phyloP scores from a whole-genome alignment of 2,113 vertebrate species.

The Passerina amoena region DNA sequence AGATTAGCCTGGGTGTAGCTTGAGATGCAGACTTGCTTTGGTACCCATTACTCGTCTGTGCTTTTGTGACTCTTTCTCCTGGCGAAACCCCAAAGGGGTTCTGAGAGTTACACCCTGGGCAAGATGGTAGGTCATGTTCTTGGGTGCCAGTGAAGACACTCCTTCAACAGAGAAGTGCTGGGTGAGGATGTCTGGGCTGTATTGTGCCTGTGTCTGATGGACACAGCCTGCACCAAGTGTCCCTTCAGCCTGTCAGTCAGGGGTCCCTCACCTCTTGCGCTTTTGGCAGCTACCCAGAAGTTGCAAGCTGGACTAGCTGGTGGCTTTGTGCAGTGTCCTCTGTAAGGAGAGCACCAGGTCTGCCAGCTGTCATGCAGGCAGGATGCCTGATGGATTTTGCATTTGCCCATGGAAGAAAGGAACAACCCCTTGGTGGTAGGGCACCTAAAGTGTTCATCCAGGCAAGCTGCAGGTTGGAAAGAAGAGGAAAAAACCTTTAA shows the following conservation, averaged over 20 bases:
- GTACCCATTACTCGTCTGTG: neutral
- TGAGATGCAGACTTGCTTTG: neutral
- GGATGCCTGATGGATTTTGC: neutral
- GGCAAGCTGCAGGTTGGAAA: neutral
- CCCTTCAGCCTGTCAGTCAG: neutral
- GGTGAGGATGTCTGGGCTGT: neutral
- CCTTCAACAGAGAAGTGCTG: neutral
- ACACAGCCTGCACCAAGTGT: accelerated
- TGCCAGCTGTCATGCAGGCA: neutral
- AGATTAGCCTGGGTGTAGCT: neutral
- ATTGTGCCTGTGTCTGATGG: neutral
- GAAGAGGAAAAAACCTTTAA: neutral
- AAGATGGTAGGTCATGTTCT: neutral
- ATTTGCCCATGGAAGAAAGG: neutral
- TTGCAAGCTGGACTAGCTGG: neutral
- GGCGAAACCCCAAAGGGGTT: neutral
- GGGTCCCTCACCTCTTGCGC: neutral
- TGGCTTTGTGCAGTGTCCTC: neutral
- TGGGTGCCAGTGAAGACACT: neutral
- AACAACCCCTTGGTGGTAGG: neutral
- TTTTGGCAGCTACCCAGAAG: neutral
- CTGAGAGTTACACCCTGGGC: neutral
- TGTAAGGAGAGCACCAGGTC: neutral
- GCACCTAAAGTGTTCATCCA: neutral
- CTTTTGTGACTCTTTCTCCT: neutral